Percentiles rank a stretch among this genome's conserved stretches.
phyloP scores from a whole-genome alignment of 2,888 invertebrate genomes.

The Lycocerus yunnanus region DNA sequence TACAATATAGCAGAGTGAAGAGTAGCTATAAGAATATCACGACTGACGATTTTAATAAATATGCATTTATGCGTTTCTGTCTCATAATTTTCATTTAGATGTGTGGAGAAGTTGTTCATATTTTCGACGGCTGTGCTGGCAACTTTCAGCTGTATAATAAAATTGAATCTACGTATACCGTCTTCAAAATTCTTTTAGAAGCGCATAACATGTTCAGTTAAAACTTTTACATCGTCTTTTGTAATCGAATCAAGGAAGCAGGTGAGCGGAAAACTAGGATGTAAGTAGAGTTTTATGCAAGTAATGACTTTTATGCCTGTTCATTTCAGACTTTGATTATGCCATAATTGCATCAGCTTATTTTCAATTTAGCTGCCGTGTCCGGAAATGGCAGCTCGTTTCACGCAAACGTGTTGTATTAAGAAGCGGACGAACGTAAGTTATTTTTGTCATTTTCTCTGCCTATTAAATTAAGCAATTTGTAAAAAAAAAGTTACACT shows the following conservation, averaged over 20 bases:
- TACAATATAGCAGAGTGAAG: conserved; percentile 18
- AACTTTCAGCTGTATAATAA: conserved; percentile 29
- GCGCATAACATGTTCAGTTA: conserved; percentile 21
- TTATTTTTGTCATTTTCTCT: neutral
- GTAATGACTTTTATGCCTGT: conserved; percentile 40
- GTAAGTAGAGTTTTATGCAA: conserved; percentile 38
- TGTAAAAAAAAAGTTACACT: neutral
- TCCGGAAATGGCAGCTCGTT: conserved; percentile 23
- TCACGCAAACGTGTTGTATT: conserved; percentile 16
- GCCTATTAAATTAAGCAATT: neutral
- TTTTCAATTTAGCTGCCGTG: conserved; percentile 29
- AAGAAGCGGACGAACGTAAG: neutral
- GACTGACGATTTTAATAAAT: conserved; percentile 33
- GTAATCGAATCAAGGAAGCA: conserved; percentile 40
- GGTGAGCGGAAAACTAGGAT: conserved; percentile 41
- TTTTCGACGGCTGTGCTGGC: conserved; percentile 26
- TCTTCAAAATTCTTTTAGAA: conserved; percentile 7
- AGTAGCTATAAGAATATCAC: conserved; percentile 6
- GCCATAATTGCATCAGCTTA: conserved; percentile 34
- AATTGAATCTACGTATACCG: conserved; percentile 32
- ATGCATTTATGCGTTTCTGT: conserved; percentile 36
- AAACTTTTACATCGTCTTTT: conserved; percentile 35
- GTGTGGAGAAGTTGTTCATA: conserved; percentile 24
- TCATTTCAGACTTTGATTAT: conserved; percentile 41
- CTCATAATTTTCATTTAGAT: conserved; percentile 35